A percentile compares a stretch with the other conserved stretches of the same genome.
Evolutionary conservation across 2,797 vertebrate genomes (phyloP).

Genomic region (Streptopelia turtur): DNA sequence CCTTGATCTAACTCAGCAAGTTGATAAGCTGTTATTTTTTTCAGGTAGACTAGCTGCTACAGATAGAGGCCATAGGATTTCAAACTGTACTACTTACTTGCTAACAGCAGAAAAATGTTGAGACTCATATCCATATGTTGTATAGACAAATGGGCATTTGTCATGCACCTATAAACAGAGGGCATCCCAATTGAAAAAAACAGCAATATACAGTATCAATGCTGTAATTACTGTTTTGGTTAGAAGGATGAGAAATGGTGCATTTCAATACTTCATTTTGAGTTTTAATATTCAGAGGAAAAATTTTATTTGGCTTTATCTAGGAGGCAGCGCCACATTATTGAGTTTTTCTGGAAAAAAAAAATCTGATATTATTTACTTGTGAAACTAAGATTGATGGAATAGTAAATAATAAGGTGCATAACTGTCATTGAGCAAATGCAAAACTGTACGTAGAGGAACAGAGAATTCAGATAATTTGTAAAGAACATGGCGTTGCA

Average conservation of each 20-base stretch:
- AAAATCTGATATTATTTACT: neutral
- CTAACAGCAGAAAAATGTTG: neutral
- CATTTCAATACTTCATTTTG: neutral
- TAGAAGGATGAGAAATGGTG: neutral
- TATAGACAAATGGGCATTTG: neutral
- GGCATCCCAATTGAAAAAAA: neutral
- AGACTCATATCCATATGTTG: neutral
- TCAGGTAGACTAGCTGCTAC: neutral
- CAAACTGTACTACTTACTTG: neutral
- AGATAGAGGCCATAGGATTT: neutral
- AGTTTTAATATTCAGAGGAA: neutral
- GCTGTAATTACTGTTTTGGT: neutral
- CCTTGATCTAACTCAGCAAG: neutral
- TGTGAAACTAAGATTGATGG: neutral
- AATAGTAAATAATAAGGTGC: neutral
- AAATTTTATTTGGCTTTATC: neutral
- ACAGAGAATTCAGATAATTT: neutral
- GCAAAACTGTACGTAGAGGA: neutral
- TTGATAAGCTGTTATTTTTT: neutral
- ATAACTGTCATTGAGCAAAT: neutral
- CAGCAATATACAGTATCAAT: neutral
- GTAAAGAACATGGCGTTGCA: neutral
- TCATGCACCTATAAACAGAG: neutral
- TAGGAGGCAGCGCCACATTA: neutral
- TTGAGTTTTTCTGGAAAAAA: neutral